phyloP scores from a whole-genome alignment of 2,113 vertebrate species.

The Urocitellus parryii region DNA sequence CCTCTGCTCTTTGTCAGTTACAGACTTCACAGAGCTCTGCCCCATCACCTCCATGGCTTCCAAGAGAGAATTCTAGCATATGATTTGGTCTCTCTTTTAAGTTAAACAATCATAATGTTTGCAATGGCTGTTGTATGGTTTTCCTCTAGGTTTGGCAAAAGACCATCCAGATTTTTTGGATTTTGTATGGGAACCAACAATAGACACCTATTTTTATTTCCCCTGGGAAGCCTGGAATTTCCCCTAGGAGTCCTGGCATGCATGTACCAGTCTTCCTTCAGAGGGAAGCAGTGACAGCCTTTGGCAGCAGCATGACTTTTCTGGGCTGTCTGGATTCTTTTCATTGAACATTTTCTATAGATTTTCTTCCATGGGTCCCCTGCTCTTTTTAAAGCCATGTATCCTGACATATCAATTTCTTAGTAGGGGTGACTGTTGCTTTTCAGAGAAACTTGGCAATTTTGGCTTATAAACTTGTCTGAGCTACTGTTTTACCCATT shows the following conservation, averaged over 20 bases:
- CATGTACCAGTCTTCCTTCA: background rate
- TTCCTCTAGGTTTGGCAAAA: slow-evolving; percentile 5
- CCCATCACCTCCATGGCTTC: background rate
- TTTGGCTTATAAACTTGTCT: background rate
- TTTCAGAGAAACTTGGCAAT: slow-evolving; percentile 48
- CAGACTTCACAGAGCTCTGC: background rate
- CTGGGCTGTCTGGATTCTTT: background rate
- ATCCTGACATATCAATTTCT: background rate
- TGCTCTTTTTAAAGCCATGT: slow-evolving; percentile 1
- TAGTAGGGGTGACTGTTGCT: background rate
- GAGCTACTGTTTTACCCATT: background rate
- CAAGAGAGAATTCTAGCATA: background rate
- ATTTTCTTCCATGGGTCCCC: background rate
- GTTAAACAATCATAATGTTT: slow-evolving; percentile 10
- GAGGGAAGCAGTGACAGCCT: background rate
- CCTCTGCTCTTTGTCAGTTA: background rate
- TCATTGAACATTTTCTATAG: background rate
- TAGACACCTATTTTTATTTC: background rate
- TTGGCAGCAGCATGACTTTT: background rate
- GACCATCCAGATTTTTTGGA: background rate
- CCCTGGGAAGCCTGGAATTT: background rate
- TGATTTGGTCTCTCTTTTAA: slow-evolving; percentile 29
- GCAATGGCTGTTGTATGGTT: background rate
- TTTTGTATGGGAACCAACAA: background rate
- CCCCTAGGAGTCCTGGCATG: background rate